These are phyloP conservation scores for Hoplostethus mediterraneus DNA, from an alignment of 2,797 vertebrate genomes.

Conservation along the genomic window DNA sequence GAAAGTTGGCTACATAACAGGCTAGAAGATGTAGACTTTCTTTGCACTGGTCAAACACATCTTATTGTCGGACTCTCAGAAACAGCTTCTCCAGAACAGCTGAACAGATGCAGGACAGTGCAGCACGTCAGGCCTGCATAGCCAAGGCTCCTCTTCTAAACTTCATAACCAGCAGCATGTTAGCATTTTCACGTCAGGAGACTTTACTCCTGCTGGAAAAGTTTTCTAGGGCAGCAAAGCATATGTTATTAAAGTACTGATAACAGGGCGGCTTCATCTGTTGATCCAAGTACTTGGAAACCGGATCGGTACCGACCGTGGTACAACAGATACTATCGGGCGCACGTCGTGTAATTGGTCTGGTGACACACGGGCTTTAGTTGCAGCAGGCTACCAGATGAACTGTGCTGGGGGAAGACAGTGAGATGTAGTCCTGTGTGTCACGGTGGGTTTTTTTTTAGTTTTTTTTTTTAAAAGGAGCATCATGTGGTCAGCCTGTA, in stretches of 20 bases:
- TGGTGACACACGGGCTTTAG: conserved; percentile 14
- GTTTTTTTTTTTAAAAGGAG: background rate
- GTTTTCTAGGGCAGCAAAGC: too few species aligned
- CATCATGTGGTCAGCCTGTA: background rate
- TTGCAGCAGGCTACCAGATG: conserved; percentile 12
- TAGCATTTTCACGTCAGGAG: too few species aligned
- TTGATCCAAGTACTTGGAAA: too few species aligned
- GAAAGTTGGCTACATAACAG: background rate
- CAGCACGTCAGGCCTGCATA: background rate
- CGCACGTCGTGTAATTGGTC: conserved; percentile 29
- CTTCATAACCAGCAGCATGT: too few species aligned
- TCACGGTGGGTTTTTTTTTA: too few species aligned
- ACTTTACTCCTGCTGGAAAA: too few species aligned
- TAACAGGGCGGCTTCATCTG: too few species aligned
- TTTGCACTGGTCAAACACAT: background rate
- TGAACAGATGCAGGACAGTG: background rate
- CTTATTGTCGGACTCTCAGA: background rate
- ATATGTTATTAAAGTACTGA: too few species aligned
- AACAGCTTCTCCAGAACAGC: background rate
- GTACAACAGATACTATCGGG: background rate
- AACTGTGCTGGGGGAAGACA: background rate
- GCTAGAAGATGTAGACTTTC: background rate
- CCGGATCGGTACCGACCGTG: too few species aligned
- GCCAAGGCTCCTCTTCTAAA: too few species aligned
- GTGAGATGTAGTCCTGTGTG: conserved; percentile 8